Evolutionary conservation across 2,113 vertebrate genomes (phyloP).

Genomic region (Vulpes vulpes): DNA sequence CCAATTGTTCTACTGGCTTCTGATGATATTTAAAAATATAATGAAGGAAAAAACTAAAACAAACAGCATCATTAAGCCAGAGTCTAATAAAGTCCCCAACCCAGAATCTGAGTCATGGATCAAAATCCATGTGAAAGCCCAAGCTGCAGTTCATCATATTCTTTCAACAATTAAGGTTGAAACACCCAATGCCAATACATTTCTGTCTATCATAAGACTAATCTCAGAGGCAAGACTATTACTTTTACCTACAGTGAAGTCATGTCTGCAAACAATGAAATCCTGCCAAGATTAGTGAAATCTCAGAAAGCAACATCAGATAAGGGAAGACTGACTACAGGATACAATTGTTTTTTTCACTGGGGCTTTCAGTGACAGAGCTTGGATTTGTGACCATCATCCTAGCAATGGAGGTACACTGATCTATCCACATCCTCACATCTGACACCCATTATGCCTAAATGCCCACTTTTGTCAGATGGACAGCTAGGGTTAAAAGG

Average conservation of each 20-base stretch:
- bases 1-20: constrained; percentile 1
- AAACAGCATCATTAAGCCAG: constrained; percentile 25
- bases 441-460: neutral
- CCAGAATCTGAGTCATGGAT: constrained; percentile 35
- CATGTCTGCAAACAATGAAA: neutral
- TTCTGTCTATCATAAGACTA: neutral
- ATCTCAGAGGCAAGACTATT: neutral
- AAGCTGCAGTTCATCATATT: neutral
- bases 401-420: neutral
- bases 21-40: constrained; percentile 12
- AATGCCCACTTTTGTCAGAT: neutral
- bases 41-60: constrained; percentile 25
- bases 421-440: neutral
- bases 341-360: neutral
- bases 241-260: neutral
- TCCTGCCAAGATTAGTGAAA: neutral
- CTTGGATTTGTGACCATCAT: neutral
- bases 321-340: neutral
- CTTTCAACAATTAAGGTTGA: neutral
- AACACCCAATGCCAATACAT: neutral
- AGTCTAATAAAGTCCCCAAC: neutral
- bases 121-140: neutral
- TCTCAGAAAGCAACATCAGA: neutral
- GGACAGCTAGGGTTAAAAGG: neutral
- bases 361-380: neutral